Evolutionary conservation across 2,797 vertebrate genomes (phyloP).

Genomic region (Propithecus deckenii): DNA sequence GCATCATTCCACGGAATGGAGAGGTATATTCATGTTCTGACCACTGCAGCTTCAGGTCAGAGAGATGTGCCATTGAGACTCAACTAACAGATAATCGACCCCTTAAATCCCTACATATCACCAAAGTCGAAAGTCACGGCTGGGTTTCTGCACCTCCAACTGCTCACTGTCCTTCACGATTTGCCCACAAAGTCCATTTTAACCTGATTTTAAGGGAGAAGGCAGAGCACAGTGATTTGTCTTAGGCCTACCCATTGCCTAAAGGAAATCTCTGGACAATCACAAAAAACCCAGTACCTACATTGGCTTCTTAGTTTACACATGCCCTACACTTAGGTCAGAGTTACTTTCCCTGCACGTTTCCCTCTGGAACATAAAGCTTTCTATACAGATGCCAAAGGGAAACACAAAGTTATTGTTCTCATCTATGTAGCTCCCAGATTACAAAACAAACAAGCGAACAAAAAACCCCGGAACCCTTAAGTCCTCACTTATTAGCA

Average conservation of each 20-base stretch:
- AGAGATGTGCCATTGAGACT: background rate
- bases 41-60: background rate
- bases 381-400: background rate
- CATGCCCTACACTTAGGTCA: background rate
- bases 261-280: background rate
- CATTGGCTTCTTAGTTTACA: background rate
- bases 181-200: background rate
- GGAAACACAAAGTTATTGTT: background rate
- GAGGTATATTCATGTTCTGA: background rate
- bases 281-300: background rate
- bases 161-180: background rate
- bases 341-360: background rate
- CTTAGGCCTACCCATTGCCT: background rate
- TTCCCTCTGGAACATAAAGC: background rate
- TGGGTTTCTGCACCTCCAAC: background rate
- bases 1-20: background rate
- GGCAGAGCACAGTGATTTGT: background rate
- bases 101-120: background rate
- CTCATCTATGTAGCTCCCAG: background rate
- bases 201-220: background rate
- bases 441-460: background rate
- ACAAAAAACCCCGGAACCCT: background rate
- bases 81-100: background rate
- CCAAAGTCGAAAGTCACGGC: background rate
- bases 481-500: conserved; percentile 47